These are phyloP conservation scores for Autographa pulchrina DNA, from an alignment of 2,888 invertebrate genomes.

Conservation along the genomic window DNA sequence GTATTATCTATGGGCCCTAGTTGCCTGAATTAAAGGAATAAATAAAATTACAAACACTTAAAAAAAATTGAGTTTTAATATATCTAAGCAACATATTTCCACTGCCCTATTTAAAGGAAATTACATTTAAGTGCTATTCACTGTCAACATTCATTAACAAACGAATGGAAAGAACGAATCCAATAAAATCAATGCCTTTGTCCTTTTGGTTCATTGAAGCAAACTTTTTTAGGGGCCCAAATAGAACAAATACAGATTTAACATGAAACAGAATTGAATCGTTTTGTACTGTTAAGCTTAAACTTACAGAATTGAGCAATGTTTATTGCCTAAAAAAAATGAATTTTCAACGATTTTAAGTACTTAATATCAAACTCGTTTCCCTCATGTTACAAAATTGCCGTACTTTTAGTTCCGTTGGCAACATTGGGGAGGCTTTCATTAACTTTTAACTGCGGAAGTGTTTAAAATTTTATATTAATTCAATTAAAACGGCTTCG, in stretches of 20 bases:
- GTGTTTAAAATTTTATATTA: constrained; percentile 11
- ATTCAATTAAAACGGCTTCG: constrained; percentile 16
- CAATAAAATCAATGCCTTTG: constrained; percentile 6
- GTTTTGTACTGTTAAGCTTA: neutral
- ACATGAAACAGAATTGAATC: neutral
- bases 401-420: constrained; percentile 7
- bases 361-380: constrained; percentile 12
- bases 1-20: too few relatives aligned
- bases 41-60: too few relatives aligned
- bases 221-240: neutral
- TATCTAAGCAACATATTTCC: neutral
- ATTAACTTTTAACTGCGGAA: constrained; percentile 22
- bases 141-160: neutral
- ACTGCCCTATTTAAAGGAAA: neutral
- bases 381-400: constrained; percentile 12
- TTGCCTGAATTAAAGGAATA: too few relatives aligned
- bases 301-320: constrained; percentile 9
- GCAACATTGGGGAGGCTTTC: constrained; percentile 8
- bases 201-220: constrained; percentile 5
- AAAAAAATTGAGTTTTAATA: too few relatives aligned
- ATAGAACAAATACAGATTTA: neutral
- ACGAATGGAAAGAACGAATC: neutral
- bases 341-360: neutral
- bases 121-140: constrained; percentile 10
- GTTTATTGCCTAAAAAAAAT: neutral